Percentiles rank a stretch among this genome's conserved stretches.
Evolutionary conservation across 1,140 invertebrate species (phyloP).

Genomic region (Diachasmimorpha longicaudata): DNA sequence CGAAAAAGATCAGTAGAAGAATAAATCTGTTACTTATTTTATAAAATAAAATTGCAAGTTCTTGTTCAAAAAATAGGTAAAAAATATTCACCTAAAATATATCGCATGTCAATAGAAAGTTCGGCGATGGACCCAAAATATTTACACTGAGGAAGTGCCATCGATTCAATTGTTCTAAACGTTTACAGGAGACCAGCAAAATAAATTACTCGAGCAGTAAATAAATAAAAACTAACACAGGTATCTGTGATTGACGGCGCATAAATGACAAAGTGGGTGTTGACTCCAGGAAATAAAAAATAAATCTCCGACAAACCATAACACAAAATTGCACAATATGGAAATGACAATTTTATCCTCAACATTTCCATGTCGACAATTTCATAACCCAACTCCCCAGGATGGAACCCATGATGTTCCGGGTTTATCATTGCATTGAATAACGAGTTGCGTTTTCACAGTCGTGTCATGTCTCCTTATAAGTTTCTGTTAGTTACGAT

Average conservation of each 20-base stretch:
- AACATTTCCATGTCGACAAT: neutral
- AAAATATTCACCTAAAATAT: too few relatives aligned
- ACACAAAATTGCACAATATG: neutral
- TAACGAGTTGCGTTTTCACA: neutral
- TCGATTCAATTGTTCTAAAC: neutral
- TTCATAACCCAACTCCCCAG: neutral
- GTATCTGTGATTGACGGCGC: neutral
- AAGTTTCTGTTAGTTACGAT: neutral
- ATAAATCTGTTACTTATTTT: too few relatives aligned
- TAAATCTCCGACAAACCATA: neutral
- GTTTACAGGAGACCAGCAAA: neutral
- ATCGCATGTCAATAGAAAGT: neutral
- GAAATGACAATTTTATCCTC: neutral
- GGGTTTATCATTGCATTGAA: neutral
- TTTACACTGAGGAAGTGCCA: neutral
- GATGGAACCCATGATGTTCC: neutral
- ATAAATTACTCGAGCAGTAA: neutral
- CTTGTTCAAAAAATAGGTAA: too few relatives aligned
- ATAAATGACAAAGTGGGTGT: neutral
- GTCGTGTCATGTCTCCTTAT: neutral
- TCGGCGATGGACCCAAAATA: neutral
- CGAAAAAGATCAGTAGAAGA: too few relatives aligned
- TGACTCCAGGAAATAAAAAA: neutral
- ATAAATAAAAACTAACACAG: neutral
- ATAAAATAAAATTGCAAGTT: too few relatives aligned